Evolutionary conservation across 2,113 vertebrate genomes (phyloP).

Genomic region (Scortum barcoo): DNA sequence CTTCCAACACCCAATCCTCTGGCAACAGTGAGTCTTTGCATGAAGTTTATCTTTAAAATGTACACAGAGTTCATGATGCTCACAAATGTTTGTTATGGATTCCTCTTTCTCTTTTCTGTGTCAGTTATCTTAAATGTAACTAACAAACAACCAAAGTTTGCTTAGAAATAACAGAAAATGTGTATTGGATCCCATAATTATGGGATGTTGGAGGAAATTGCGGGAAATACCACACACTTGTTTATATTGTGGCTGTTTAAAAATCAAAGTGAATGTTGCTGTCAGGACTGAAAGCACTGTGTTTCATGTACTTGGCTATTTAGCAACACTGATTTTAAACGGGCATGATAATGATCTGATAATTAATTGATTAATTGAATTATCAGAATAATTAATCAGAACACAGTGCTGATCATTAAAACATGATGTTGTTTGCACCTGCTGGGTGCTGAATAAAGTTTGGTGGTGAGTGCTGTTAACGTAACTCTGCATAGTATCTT

Average conservation of each 20-base stretch:
- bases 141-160: not conserved
- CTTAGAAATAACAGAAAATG: too few species aligned
- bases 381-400: not conserved
- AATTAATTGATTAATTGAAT: too few species aligned
- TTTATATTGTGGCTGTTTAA: not conserved
- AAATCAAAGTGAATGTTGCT: not conserved
- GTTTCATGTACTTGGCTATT: not conserved
- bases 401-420: not conserved
- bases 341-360: not conserved
- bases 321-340: not conserved
- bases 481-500: not conserved
- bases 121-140: not conserved
- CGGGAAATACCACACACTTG: not conserved
- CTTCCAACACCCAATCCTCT: conserved; percentile 98
- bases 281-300: not conserved
- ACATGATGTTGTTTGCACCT: too few species aligned
- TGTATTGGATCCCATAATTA: too few species aligned
- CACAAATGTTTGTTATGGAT: not conserved
- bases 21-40: conserved; percentile 85
- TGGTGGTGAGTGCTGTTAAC: not conserved
- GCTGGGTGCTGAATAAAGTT: not conserved
- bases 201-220: not conserved
- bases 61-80: not conserved
- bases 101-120: not conserved
- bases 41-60: not conserved